Conservation (phyloP, 1,140 invertebrate genomes). For the Pogonognathellus flavescens region DNA sequence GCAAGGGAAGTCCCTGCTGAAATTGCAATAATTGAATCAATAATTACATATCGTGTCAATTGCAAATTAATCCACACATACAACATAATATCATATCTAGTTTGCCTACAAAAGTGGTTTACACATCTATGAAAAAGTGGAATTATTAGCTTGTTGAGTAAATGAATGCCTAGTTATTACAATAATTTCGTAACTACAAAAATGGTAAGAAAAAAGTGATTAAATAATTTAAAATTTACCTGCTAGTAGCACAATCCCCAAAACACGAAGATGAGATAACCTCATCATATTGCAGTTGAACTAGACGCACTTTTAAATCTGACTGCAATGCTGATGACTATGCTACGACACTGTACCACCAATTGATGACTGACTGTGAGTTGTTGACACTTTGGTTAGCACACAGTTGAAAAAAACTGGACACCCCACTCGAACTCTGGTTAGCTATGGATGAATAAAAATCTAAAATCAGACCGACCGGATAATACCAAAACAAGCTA, state of each 20-base stretch:
- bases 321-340: not conserved
- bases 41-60: not conserved
- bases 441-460: not conserved
- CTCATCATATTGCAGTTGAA: slow-evolving; percentile 5
- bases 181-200: no score
- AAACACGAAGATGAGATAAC: slow-evolving; percentile 18
- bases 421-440: not conserved
- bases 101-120: no score
- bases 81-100: no score
- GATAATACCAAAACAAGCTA: slow-evolving; percentile 1
- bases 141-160: no score
- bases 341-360: not conserved
- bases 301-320: slow-evolving; percentile 23
- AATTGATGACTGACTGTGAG: not conserved
- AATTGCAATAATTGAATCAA: not conserved
- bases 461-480: slow-evolving; percentile 15
- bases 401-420: not conserved
- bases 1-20: slow-evolving; percentile 1
- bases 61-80: not conserved
- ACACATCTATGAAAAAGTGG: no score
- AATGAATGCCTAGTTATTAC: no score
- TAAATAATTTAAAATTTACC: not conserved
- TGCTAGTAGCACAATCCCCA: slow-evolving; percentile 15
- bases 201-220: not conserved
- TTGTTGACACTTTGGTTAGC: not conserved